Percentiles rank a stretch among this genome's conserved stretches.
phyloP scores from a whole-genome alignment of 2,113 vertebrate genomes.

The Brevimyrus niger region DNA sequence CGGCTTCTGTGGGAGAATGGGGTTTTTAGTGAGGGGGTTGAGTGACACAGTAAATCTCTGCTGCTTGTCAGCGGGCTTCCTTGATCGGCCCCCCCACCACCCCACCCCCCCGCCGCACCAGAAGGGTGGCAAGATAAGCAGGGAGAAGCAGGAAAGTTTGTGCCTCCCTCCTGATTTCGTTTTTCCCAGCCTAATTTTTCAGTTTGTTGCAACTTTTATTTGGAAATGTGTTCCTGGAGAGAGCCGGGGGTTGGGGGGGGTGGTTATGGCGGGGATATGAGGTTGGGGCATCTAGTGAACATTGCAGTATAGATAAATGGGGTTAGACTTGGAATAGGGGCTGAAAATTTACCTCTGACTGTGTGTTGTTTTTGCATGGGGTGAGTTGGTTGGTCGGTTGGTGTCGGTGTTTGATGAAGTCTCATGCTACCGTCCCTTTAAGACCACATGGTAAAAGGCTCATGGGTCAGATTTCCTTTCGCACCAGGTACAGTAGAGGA shows the following conservation, averaged over 20 bases:
- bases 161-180: background rate
- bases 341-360: background rate
- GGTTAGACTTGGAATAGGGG: background rate
- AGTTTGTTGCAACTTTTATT: background rate
- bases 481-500: background rate
- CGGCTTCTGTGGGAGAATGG: background rate
- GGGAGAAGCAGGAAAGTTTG: background rate
- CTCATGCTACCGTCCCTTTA: background rate
- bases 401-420: background rate
- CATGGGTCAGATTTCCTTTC: background rate
- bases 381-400: background rate
- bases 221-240: background rate
- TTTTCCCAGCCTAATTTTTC: slow-evolving; percentile 2
- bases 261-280: too few relatives aligned
- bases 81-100: background rate
- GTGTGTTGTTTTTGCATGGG: background rate
- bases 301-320: background rate
- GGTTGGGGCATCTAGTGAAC: background rate
- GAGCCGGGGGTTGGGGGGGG: background rate
- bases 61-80: background rate
- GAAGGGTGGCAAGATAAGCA: slow-evolving; percentile 19
- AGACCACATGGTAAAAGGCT: background rate
- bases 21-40: background rate
- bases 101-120: background rate
- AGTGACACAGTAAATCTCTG: slow-evolving; percentile 12